Conservation (phyloP, 2,113 vertebrate genomes). For the Trochalopteron elliotii region DNA sequence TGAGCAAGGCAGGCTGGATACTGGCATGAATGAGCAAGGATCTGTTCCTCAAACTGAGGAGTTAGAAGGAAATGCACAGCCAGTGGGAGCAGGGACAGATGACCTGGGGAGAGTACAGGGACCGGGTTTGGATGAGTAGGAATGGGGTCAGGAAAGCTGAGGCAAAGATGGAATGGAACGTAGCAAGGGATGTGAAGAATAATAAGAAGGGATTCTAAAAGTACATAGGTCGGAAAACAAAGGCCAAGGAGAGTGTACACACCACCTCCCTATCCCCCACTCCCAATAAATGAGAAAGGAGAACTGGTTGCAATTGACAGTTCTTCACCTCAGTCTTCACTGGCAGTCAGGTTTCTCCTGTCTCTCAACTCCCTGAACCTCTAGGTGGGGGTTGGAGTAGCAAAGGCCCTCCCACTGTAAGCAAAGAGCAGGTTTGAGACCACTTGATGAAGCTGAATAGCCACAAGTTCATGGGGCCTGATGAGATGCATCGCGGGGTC, state of each 20-base stretch:
- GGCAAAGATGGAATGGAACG: neutral
- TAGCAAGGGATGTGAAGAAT: neutral
- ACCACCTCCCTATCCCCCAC: neutral
- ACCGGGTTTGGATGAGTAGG: neutral
- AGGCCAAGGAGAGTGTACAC: neutral
- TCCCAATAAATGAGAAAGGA: neutral
- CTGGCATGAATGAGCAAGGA: neutral
- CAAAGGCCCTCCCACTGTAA: neutral
- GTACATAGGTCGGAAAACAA: neutral
- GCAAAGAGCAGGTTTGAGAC: neutral
- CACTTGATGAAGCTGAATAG: neutral
- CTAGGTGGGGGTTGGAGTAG: neutral
- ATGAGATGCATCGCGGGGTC: neutral
- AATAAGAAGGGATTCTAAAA: neutral
- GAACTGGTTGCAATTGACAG: neutral
- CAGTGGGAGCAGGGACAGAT: neutral
- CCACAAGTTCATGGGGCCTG: neutral
- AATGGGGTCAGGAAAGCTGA: neutral
- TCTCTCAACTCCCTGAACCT: neutral
- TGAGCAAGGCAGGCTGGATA: neutral
- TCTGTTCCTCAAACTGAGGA: neutral
- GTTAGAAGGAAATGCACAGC: neutral
- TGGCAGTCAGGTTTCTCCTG: neutral
- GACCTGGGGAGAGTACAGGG: neutral
- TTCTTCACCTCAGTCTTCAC: neutral